Evolutionary conservation across 2,888 invertebrate genomes (phyloP).

Genomic region (Platycheirus albimanus): DNA sequence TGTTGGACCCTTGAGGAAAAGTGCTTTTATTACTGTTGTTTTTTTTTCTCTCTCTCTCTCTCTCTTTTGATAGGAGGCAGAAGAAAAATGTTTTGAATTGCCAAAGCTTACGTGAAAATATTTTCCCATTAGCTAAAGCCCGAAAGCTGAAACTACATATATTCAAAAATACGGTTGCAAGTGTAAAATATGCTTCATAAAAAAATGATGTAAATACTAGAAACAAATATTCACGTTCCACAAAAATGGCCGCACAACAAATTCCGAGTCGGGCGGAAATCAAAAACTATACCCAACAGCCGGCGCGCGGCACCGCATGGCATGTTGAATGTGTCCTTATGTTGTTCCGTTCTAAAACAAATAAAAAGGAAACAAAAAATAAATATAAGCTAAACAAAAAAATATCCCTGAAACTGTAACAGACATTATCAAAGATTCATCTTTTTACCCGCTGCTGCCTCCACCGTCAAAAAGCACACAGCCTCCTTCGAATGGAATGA

Average conservation of each 20-base stretch:
- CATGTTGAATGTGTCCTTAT: slow-evolving; percentile 36
- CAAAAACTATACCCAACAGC: slow-evolving; percentile 36
- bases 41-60: background rate
- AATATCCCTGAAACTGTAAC: slow-evolving; percentile 58
- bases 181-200: slow-evolving; percentile 55
- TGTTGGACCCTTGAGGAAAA: background rate
- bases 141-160: background rate
- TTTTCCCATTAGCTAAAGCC: background rate
- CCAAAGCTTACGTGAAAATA: background rate
- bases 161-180: slow-evolving; percentile 23
- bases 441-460: slow-evolving; percentile 31
- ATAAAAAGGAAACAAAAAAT: slow-evolving; percentile 16
- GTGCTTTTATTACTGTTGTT: too few relatives aligned
- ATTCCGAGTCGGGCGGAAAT: background rate
- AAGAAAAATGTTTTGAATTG: background rate
- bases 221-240: slow-evolving; percentile 23
- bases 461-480: background rate
- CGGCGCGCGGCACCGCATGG: slow-evolving; percentile 2
- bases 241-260: slow-evolving; percentile 4
- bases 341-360: slow-evolving; percentile 25
- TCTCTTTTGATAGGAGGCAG: too few relatives aligned
- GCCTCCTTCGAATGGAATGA: slow-evolving; percentile 7
- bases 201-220: slow-evolving; percentile 38
- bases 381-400: background rate
- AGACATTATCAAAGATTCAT: slow-evolving; percentile 66